These are phyloP conservation scores for Andrena cerasifolii DNA, from an alignment of 1,140 invertebrate genomes.

Conservation along the genomic window DNA sequence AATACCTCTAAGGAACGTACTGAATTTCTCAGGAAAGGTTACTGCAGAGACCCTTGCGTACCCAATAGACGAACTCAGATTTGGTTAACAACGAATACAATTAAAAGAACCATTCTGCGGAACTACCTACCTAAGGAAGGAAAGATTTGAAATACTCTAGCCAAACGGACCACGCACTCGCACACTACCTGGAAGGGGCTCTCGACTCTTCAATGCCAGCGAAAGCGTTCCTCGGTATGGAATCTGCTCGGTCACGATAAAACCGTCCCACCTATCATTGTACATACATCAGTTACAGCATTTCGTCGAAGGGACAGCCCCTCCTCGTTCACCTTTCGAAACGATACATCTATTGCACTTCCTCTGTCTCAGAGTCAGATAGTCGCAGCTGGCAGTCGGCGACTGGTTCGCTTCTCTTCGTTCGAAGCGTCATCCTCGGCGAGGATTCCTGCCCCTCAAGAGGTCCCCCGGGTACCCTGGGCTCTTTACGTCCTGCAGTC, in stretches of 20 bases:
- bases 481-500: neutral
- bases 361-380: slow-evolving; percentile 17
- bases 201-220: slow-evolving; percentile 44
- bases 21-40: neutral
- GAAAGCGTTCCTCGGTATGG: slow-evolving; percentile 21
- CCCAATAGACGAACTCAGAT: neutral
- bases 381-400: neutral
- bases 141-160: neutral
- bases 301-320: slow-evolving; percentile 11
- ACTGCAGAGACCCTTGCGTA: neutral
- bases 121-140: neutral
- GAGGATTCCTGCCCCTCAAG: neutral
- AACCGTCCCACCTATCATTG: slow-evolving; percentile 10
- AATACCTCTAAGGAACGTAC: neutral
- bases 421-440: neutral
- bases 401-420: slow-evolving; percentile 33
- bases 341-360: slow-evolving; percentile 50
- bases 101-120: neutral
- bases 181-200: neutral
- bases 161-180: neutral
- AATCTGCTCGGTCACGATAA: neutral
- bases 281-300: slow-evolving; percentile 37
- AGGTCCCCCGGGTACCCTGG: neutral
- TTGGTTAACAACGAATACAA: neutral
- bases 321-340: slow-evolving; percentile 31